Base-by-base conservation (phyloP, 2,888 invertebrate genomes). In the Hyles lineata region DNA sequence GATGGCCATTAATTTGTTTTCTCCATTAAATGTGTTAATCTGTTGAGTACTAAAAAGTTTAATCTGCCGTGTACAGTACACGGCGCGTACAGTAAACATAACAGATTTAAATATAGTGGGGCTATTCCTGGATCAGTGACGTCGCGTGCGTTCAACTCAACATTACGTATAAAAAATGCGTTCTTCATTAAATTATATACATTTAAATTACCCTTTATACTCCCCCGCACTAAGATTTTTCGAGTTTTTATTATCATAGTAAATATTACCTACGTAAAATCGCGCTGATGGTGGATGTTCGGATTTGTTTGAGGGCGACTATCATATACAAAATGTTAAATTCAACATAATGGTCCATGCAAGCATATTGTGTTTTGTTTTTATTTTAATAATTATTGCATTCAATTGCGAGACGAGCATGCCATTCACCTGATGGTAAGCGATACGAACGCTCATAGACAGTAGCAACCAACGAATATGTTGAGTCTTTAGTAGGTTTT, bases 91-190 rank as follows among this genome's bases (percentile, higher is more conserved):
- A 69, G 50, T 70, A 58, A 55, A 58, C 58, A 32, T n/a, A 70
- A 70, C 70, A 70, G 11, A 32, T 70, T 70, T 70, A 70, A 55
- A 70, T 70, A 55, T 70, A 70, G 58, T 58, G 11, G 50, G 43
- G 29, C 70, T 70, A 70, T 70, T 70, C 58, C 29, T 11, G 52
- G 52, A 70, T 7, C 58, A 70, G 70, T 70, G 70, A 70, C 70
- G 70, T 29, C 29, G 52, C 29, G 70, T 32, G 58, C 70, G 58
- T 70, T 70, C 70, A 70, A 70, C 70, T 70, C 70, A 29, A 29
- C 43, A 55, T 55, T 58, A 32, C 5, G 29, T 55, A 5, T 70
- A 70, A 70, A 70, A 50, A 70, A 55, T 58, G 55, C 50, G 43
- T 63, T 35, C 11, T 43, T 43, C 35, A 43, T 43, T 63, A 63